phyloP scores from a whole-genome alignment of 2,797 vertebrate species.

The Hybognathus amarus region DNA sequence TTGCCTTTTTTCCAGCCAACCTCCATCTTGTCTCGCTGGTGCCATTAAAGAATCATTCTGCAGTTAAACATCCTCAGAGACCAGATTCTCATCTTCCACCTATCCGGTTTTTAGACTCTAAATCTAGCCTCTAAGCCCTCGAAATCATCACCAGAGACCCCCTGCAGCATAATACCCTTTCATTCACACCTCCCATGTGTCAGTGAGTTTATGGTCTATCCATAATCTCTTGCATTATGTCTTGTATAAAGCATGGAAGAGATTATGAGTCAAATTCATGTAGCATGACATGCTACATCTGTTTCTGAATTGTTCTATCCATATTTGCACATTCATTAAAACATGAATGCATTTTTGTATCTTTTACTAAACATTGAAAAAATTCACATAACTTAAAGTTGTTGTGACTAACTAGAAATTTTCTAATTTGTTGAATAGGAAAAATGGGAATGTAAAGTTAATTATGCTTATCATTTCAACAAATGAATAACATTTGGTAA shows the following conservation, averaged over 20 bases:
- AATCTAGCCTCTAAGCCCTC: slow-evolving; percentile 5
- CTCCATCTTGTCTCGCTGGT: slow-evolving; percentile 30
- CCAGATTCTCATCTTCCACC: slow-evolving; percentile 20
- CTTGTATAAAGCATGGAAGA: slow-evolving; percentile 32
- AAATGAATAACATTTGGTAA: neutral
- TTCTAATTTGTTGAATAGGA: neutral
- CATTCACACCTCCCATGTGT: slow-evolving; percentile 33
- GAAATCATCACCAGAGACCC: slow-evolving; percentile 31
- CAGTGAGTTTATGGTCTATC: slow-evolving; percentile 34
- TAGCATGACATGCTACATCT: slow-evolving; percentile 44
- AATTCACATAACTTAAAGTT: neutral
- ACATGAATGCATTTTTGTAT: neutral
- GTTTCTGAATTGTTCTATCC: slow-evolving; percentile 30
- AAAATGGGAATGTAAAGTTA: neutral
- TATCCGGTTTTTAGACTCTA: slow-evolving; percentile 6
- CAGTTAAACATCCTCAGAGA: slow-evolving; percentile 34
- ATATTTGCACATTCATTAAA: slow-evolving; percentile 32
- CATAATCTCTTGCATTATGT: slow-evolving; percentile 29
- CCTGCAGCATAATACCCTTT: slow-evolving; percentile 33
- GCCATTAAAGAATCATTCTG: slow-evolving; percentile 29
- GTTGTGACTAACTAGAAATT: neutral
- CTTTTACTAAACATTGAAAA: neutral
- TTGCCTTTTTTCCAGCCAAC: slow-evolving; percentile 21
- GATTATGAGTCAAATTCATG: slow-evolving; percentile 51
- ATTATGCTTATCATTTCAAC: neutral